Evolutionary conservation across 2,113 vertebrate genomes (phyloP).

Genomic region (Cyprinodon brontotheroides): DNA sequence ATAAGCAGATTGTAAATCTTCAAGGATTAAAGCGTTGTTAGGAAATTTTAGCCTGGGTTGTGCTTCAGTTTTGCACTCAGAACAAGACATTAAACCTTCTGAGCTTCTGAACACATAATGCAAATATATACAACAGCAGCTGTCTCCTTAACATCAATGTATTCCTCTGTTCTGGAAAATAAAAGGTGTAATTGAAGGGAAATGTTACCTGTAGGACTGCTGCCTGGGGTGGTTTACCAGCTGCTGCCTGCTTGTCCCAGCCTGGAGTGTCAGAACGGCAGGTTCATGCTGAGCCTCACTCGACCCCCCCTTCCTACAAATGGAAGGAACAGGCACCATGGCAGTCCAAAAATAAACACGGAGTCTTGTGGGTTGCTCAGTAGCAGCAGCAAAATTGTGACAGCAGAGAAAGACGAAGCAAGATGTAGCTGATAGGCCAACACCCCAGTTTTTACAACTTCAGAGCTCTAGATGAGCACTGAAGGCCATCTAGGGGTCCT

Average conservation of each 20-base stretch:
- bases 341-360: conserved; percentile 86
- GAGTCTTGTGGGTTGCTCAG: conserved; percentile 65
- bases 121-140: conserved; percentile 18
- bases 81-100: background rate
- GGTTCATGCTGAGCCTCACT: conserved; percentile 76
- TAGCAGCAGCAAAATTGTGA: conserved; percentile 54
- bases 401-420: conserved; percentile 35
- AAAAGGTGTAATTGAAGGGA: conserved; percentile 44
- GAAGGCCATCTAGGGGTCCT: conserved; percentile 45
- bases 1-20: conserved; percentile 11
- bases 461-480: conserved; percentile 40
- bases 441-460: conserved; percentile 64
- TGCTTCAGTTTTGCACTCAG: conserved; percentile 37
- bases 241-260: conserved; percentile 78
- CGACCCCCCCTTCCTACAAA: conserved; percentile 78
- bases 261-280: conserved; percentile 75
- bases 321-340: conserved; percentile 79
- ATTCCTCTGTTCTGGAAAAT: conserved; percentile 19
- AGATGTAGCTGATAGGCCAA: conserved; percentile 40
- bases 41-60: conserved; percentile 18
- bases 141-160: background rate
- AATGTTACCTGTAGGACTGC: conserved; percentile 83
- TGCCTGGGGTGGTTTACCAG: conserved; percentile 74
- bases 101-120: conserved; percentile 28
- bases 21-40: conserved; percentile 1